phyloP scores from a whole-genome alignment of 2,888 invertebrate genomes.

The Drosophila pseudotakahashii region DNA sequence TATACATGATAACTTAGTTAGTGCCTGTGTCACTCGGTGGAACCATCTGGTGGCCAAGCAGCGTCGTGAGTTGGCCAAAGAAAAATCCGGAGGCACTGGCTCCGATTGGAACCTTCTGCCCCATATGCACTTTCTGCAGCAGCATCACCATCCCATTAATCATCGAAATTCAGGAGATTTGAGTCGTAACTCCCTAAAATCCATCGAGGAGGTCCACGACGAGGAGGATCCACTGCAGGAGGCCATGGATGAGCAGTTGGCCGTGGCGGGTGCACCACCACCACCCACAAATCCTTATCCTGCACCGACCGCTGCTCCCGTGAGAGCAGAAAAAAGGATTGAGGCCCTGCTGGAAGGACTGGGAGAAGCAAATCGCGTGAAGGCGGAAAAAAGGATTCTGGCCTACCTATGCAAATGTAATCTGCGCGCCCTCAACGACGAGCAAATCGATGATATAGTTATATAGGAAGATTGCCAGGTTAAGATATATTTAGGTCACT shows the following conservation, averaged over 20 bases:
- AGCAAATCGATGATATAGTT: constrained; percentile 76
- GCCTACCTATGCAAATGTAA: constrained; percentile 81
- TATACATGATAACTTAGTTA: constrained; percentile 44
- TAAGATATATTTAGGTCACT: background rate
- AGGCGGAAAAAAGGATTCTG: constrained; percentile 79
- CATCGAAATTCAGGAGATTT: constrained; percentile 4
- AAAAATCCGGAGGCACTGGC: constrained; percentile 33
- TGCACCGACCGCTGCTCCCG: background rate
- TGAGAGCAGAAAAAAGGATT: constrained; percentile 65
- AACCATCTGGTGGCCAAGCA: constrained; percentile 69
- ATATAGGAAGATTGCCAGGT: constrained; percentile 48
- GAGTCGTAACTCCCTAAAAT: constrained; percentile 46
- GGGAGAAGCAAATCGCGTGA: constrained; percentile 71
- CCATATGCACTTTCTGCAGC: constrained; percentile 64
- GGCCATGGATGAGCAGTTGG: constrained; percentile 77
- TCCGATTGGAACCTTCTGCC: constrained; percentile 69
- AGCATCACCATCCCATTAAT: constrained; percentile 45
- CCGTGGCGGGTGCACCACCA: background rate
- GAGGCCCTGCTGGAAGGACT: constrained; percentile 77
- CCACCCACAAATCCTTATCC: background rate
- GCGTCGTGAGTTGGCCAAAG: constrained; percentile 63
- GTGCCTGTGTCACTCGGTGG: constrained; percentile 73
- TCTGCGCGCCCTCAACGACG: constrained; percentile 69
- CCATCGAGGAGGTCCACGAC: constrained; percentile 63
- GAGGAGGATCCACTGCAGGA: constrained; percentile 80